These are phyloP conservation scores for Phaenicophaeus curvirostris DNA, from an alignment of 2,797 vertebrate genomes.

Conservation along the genomic window DNA sequence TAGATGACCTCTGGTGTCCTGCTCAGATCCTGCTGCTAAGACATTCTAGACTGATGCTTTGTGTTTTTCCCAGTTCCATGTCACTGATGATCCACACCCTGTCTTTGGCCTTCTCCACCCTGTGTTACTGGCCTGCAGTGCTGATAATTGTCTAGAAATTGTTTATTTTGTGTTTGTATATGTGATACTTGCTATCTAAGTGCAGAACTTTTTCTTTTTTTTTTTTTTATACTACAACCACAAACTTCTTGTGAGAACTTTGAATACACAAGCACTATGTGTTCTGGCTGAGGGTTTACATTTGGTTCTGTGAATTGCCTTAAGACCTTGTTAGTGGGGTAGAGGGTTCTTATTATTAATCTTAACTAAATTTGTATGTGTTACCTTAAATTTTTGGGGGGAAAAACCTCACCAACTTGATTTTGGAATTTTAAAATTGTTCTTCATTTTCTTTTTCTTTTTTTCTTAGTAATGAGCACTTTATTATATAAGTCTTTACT, in stretches of 20 bases:
- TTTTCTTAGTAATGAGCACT: neutral
- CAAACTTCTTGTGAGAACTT: neutral
- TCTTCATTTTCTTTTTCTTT: neutral
- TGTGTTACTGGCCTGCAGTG: neutral
- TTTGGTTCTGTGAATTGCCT: neutral
- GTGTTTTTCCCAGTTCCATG: neutral
- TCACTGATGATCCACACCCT: neutral
- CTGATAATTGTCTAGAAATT: neutral
- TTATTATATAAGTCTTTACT: neutral
- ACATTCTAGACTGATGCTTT: neutral
- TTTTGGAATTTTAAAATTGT: conserved; percentile 20
- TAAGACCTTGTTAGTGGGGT: neutral
- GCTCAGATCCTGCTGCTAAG: neutral
- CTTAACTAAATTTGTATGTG: neutral
- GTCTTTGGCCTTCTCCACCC: neutral
- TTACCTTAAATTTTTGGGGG: neutral
- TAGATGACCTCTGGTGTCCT: neutral
- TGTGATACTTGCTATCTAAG: neutral
- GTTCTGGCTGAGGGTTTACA: neutral
- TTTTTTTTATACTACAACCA: neutral
- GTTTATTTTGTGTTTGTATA: neutral
- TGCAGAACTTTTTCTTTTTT: neutral
- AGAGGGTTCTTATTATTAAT: neutral
- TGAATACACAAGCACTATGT: neutral
- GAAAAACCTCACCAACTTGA: neutral